Base-by-base conservation (phyloP, 2,113 vertebrate genomes). In the Forbesichthys agassizii region DNA sequence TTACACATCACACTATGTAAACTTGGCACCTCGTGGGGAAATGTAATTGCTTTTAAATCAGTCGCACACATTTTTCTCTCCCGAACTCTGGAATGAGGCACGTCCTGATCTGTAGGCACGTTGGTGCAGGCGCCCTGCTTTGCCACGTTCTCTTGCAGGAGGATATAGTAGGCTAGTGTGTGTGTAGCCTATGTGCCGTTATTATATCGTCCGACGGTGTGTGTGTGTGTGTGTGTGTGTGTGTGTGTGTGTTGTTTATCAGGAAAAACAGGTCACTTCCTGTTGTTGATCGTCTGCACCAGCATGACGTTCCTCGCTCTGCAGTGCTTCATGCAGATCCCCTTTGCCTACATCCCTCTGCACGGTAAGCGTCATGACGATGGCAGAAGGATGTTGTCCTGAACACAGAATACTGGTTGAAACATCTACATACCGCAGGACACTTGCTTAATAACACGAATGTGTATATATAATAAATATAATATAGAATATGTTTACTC, bases 301-400 rank as follows among this genome's bases (percentile, higher is more conserved):
- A 89, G 92, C 73, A 33, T 91, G 64, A 84, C 72, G n/a, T 88
- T 94, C 66, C 66, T 94, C 54, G 58, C 56, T 33, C 67, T 92
- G 56, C 94, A 93, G 78, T 90, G 85, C 66, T 85, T 89, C 20
- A 92, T 93, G 88, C 92, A 93, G 85, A 85, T 91, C 9, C 76
- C 88, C 27, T 91, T 94, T 5, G 3, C 66, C 71, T 93, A 90
- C 57, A 67, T 90, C 51, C 89, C 90, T 47, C 84, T 78, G 33
- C 11, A 90, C 0, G 79, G 92, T 91, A 85, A 91, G 73, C 47
- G 48, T 4, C 33, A 52, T 6, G 52, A 3, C 9, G 11, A 14
- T 14, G 52, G 52, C 20, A 33, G 36, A 42, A 42, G 36, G 4
- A 6, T 8, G 36, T 7, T 5, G 6, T 42, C 4, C 36, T 42